Percentiles rank a stretch among this genome's conserved stretches.
phyloP scores from a whole-genome alignment of 2,888 invertebrate species.

The Sarcophaga caerulescens region DNA sequence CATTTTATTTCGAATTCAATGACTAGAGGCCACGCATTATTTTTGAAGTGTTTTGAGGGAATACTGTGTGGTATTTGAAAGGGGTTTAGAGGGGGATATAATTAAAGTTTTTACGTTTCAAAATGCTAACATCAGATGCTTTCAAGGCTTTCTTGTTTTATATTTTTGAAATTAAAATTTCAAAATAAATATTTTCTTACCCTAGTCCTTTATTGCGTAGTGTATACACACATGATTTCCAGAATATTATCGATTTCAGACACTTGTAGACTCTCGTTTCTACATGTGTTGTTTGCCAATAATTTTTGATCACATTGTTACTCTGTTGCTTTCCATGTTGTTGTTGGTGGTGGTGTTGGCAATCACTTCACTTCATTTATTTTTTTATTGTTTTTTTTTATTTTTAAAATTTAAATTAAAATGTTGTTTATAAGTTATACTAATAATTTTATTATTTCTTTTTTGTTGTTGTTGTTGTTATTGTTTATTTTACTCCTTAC shows the following conservation, averaged over 20 bases:
- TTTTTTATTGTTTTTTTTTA: slow-evolving; percentile 3
- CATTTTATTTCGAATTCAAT: slow-evolving; percentile 44
- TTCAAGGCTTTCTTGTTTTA: no score
- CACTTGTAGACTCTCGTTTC: slow-evolving; percentile 40
- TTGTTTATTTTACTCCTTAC: background rate
- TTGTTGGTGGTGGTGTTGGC: slow-evolving; percentile 39
- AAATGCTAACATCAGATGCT: no score
- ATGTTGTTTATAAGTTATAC: slow-evolving; percentile 36
- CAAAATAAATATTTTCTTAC: no score
- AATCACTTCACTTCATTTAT: slow-evolving; percentile 11
- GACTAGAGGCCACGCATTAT: slow-evolving; percentile 61
- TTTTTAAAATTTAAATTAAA: slow-evolving; percentile 51
- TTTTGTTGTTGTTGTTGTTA: background rate
- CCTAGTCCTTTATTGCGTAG: background rate
- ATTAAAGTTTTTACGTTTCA: background rate
- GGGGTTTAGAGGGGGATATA: background rate
- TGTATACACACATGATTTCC: slow-evolving; percentile 17
- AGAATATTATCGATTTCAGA: slow-evolving; percentile 7
- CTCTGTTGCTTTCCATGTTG: background rate
- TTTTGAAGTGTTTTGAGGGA: slow-evolving; percentile 20
- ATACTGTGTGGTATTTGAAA: slow-evolving; percentile 16
- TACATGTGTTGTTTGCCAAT: background rate
- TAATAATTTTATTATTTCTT: background rate
- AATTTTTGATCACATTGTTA: background rate
- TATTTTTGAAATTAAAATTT: no score